Evolutionary conservation across 2,113 vertebrate species (phyloP), one percentile per base, ranked within the genome.

Genomic region (Sclerurus mexicanus): DNA sequence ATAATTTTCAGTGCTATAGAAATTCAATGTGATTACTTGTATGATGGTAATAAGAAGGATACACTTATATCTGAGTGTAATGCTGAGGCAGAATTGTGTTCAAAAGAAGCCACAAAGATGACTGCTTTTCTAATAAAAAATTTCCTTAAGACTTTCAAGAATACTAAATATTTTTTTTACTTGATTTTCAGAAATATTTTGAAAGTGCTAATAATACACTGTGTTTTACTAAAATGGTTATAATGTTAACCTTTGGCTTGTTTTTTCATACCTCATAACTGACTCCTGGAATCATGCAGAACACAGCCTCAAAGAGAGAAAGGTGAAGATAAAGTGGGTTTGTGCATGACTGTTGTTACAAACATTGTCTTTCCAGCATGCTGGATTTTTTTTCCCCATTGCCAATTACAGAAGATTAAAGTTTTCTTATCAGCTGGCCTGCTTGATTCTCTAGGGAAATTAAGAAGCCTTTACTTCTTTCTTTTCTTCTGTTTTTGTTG

Each of bases 131-230:
- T 66, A 90, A 90, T 85, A 80, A 96, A 96, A 90, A 89, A 79
- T 37, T 14, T 87, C 53, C 37, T 52, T 80, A 59, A 67, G 60
- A 50, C 55, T 93, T 88, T 74, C 63, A 94, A 77, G 85, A 91
- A 86, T 59, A 58, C 30, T 42, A 90, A 95, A 46, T 73, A 66
- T 89, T 93, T 94, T 93, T 96, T 97, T 96, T 94, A 92, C 72
- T 77, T 95, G 63, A 46, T 90, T 88, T 93, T 94, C 85, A 67
- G 23, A 86, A 86, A 56, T 81, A 78, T 30, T 90, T 88, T 89
- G 56, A 31, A 62, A 87, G 60, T 87, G 44, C 53, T 81, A 85
- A 60, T 63, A 87, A 74, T 55, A 58, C 59, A 81, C 49, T 76
- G 24, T 49, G 9, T 75, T 91, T 85, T 95, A 73, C 87, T 85